phyloP scores from a whole-genome alignment of 2,797 vertebrate species.

The Cuculus canorus region DNA sequence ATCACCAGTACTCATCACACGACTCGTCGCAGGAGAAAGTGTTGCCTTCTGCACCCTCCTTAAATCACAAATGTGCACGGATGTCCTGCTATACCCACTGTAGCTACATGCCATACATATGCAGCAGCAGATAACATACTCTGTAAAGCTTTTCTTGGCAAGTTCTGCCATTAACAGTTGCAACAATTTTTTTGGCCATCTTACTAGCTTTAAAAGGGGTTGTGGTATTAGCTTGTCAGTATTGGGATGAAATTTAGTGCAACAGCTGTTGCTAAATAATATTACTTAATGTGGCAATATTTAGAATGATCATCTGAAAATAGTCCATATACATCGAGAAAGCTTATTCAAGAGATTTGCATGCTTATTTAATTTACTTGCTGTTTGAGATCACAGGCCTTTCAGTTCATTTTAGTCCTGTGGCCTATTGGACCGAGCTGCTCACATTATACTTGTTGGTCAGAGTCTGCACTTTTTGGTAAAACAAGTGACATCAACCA shows the following conservation, averaged over 20 bases:
- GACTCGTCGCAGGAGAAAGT: neutral
- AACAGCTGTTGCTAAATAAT: slow-evolving; percentile 22
- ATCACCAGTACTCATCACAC: neutral
- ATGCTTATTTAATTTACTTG: neutral
- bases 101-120: neutral
- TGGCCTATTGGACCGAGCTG: neutral
- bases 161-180: neutral
- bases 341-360: neutral
- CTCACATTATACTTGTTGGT: neutral
- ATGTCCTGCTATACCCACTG: neutral
- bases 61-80: rapidly evolving
- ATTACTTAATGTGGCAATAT: neutral
- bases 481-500: neutral
- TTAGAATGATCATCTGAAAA: neutral
- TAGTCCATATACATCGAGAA: neutral
- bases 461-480: neutral
- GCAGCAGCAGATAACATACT: neutral
- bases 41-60: neutral
- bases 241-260: slow-evolving; percentile 4
- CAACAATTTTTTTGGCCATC: neutral
- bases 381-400: neutral
- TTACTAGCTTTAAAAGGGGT: neutral
- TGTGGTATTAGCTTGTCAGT: neutral
- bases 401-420: neutral
- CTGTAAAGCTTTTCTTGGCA: neutral